Base-by-base conservation (phyloP, 1,140 invertebrate genomes). In the Sitodiplosis mosellana region DNA sequence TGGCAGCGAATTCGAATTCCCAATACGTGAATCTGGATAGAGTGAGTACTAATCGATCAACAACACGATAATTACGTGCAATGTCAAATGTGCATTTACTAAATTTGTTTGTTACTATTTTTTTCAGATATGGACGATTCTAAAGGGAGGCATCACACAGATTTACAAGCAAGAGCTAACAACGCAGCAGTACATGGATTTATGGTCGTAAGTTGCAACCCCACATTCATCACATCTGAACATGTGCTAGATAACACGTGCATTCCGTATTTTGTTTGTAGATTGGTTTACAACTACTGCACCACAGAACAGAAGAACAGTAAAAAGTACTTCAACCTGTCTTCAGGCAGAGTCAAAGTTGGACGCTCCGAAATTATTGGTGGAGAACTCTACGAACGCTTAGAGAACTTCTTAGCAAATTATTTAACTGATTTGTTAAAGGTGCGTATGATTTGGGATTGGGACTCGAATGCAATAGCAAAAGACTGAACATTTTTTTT, bases 271-370 rank as follows among this genome's bases (percentile, higher is more conserved):
- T 71, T n/a, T n/a, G 57, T 69, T 56, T 60, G 58, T 59, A 87
- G 83, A 52, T 88, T 94, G 68, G 90, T 96, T 48, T 94, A 95
- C 65, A 88, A 95, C 66, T 95, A 96, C 64, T 95, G 91, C 60
- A 95, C 91, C 33, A 92, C 86, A 60, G 90, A 93, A 20, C 87
- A 89, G 46, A 20, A 20, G 18, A 43, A 43, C 3, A 12, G 17
- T 43, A 21, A 21, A 7, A 22, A 48, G 48, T 6, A 64, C 59
- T 46, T 60, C 59, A 56, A 51, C 57, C 51, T n/a, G 52, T 45
- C 46, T 22, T 50, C 55, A 14, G 49, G 49, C 41, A 47, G 33
- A 47, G 19, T 14, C 20, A 40, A 42, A 55, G 63, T 66, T 45
- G 76, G 80, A 40, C 89, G 89, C 41, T 92, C 92, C 42, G 92